Evolutionary conservation across 2,888 invertebrate species (phyloP).

Genomic region (Chesias legatella): DNA sequence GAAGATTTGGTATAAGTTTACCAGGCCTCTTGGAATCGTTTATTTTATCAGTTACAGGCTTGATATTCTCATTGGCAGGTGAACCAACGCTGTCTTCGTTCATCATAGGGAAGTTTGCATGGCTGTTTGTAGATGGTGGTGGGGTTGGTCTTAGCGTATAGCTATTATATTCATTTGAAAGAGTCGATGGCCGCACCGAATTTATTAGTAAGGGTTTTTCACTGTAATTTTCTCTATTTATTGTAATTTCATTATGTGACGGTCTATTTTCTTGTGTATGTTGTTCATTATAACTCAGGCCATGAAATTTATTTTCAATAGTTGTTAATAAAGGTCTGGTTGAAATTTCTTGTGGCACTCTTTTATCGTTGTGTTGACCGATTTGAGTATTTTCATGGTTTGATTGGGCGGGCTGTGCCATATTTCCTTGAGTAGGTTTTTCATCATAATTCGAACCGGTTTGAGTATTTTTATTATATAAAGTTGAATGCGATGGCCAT

Average conservation of each 20-base stretch:
- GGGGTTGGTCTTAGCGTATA: slow-evolving; percentile 32
- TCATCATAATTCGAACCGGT: not conserved
- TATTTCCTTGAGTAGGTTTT: too few relatives aligned
- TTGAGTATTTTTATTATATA: too few relatives aligned
- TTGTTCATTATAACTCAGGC: too few relatives aligned
- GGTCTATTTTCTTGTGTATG: slow-evolving; percentile 8
- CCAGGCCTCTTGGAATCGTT: slow-evolving; percentile 51
- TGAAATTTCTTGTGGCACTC: too few relatives aligned
- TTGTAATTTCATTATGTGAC: slow-evolving; percentile 15
- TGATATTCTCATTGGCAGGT: slow-evolving; percentile 32
- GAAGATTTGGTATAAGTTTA: slow-evolving; percentile 61
- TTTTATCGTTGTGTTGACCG: too few relatives aligned
- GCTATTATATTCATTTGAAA: slow-evolving; percentile 5
- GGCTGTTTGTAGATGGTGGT: slow-evolving; percentile 58
- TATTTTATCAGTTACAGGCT: slow-evolving; percentile 48
- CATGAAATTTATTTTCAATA: too few relatives aligned
- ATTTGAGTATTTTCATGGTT: too few relatives aligned
- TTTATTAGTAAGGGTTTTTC: slow-evolving; percentile 21
- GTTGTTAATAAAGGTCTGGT: too few relatives aligned
- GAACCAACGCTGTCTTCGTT: slow-evolving; percentile 42
- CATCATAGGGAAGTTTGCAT: slow-evolving; percentile 73
- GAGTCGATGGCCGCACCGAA: slow-evolving; percentile 7
- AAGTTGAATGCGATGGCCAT: too few relatives aligned
- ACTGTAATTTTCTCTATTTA: slow-evolving; percentile 25
- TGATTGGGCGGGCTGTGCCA: too few relatives aligned